phyloP scores from a whole-genome alignment of 2,888 invertebrate species.

The Agriopis aurantiaria region DNA sequence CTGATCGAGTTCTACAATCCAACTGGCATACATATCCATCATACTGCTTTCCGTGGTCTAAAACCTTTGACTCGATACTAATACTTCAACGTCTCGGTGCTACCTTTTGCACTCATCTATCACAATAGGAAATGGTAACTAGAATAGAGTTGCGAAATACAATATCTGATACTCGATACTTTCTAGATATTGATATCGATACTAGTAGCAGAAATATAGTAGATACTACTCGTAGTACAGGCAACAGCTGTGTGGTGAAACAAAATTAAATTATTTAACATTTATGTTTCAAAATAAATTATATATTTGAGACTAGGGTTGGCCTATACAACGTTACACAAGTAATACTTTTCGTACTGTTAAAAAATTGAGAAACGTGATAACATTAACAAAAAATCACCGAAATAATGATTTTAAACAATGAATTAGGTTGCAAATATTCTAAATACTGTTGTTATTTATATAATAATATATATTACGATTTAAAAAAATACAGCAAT shows the following conservation, averaged over 20 bases:
- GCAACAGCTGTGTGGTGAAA: neutral
- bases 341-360: too few species aligned
- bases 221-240: neutral
- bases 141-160: slow-evolving; percentile 6
- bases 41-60: slow-evolving; percentile 19
- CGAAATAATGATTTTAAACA: too few species aligned
- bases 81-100: slow-evolving; percentile 36
- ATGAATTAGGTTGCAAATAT: too few species aligned
- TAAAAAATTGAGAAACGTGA: too few species aligned
- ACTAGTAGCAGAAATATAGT: neutral
- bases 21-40: slow-evolving; percentile 31
- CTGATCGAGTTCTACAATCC: slow-evolving; percentile 23
- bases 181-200: slow-evolving; percentile 9
- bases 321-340: too few species aligned
- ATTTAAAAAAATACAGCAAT: too few species aligned
- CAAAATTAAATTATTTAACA: neutral
- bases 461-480: too few species aligned
- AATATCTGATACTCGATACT: slow-evolving; percentile 4
- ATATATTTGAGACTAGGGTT: too few species aligned
- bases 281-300: neutral
- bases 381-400: too few species aligned
- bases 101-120: slow-evolving; percentile 33
- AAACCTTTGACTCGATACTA: slow-evolving; percentile 37
- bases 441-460: too few species aligned
- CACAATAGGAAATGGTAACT: slow-evolving; percentile 18